Evolutionary conservation across 1,140 invertebrate species (phyloP), one percentile per base, ranked within the genome.

Genomic region (Leptinotarsa defecta): DNA sequence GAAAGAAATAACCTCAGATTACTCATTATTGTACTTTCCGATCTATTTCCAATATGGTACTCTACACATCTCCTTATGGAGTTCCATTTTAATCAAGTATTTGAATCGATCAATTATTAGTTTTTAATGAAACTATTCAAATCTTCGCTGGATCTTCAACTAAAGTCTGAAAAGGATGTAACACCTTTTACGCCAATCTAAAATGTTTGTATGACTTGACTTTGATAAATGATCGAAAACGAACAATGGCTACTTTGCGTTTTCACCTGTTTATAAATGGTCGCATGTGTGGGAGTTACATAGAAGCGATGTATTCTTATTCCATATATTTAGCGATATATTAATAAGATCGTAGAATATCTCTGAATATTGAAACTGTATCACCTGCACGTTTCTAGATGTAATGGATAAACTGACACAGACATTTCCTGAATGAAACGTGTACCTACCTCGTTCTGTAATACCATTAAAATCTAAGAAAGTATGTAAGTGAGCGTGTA

Each of bases 401-500:
- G 17, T 13, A 65, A 13, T 34, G 20, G 4, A 34, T 65, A 65
- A 24, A 65, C 15, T 65, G 27, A 65, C 11, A n/a, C 11, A 65
- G 64, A 34, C 22, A 65, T 65, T 65, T 65, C 64, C 64, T 34
- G 64, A 65, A 65, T 65, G 20, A 65, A 65, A 65, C 64, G 17
- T 65, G 27, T 65, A 65, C 64, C 13, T 65, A 65, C 27, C 64
- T 65, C 64, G 64, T 24, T 65, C 64, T 65, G 43, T 17, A 48
- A 48, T 69, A 48, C 68, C 68, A 69, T 69, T 69, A 69, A 69
- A 69, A 43, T 69, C 43, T 43, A 48, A 4, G 68, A 43, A 43
- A 69, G 68, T 48, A 34, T 22, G 68, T 48, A 34, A 69, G 68
- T 20, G 68, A 69, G 27, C 68, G 27, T 48, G 68, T 69, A 69